These are phyloP conservation scores for Tortrix viridana DNA, from an alignment of 2,888 invertebrate species.

Conservation along the genomic window DNA sequence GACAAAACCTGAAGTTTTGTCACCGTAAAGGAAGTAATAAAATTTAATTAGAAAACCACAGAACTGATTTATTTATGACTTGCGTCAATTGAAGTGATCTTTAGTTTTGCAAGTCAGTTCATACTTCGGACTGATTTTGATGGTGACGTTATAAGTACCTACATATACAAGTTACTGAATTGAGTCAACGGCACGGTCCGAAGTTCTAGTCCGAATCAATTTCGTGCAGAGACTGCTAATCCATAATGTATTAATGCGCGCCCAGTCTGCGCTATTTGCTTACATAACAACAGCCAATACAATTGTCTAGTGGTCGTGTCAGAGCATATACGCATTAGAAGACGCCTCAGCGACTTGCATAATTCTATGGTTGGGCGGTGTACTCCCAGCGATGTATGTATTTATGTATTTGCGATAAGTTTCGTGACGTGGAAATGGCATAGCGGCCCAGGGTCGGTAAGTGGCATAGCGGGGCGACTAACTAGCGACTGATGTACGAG, in stretches of 20 bases:
- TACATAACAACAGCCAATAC: slow-evolving; percentile 72
- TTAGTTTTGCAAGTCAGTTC: slow-evolving; percentile 2
- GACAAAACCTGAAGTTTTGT: slow-evolving; percentile 55
- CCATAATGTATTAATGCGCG: slow-evolving; percentile 69
- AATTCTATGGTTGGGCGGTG: slow-evolving; percentile 60
- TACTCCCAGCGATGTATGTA: slow-evolving; percentile 53
- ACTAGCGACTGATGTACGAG: slow-evolving; percentile 43
- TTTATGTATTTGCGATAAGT: slow-evolving; percentile 59
- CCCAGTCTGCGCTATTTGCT: slow-evolving; percentile 69
- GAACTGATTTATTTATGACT: slow-evolving; percentile 46
- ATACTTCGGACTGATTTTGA: slow-evolving; percentile 5
- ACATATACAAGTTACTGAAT: slow-evolving; percentile 27
- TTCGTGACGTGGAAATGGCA: slow-evolving; percentile 57
- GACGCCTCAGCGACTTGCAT: slow-evolving; percentile 63
- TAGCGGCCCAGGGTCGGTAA: slow-evolving; percentile 56
- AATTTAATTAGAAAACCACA: slow-evolving; percentile 70
- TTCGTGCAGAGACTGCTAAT: slow-evolving; percentile 67
- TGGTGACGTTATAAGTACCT: slow-evolving; percentile 7
- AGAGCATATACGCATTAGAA: slow-evolving; percentile 67
- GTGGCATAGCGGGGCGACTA: slow-evolving; percentile 53
- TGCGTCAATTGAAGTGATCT: slow-evolving; percentile 30
- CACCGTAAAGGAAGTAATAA: slow-evolving; percentile 67
- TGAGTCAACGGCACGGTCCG: slow-evolving; percentile 25
- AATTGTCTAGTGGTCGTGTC: slow-evolving; percentile 72
- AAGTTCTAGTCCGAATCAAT: slow-evolving; percentile 49